Evolutionary conservation across 2,113 vertebrate genomes (phyloP).

Genomic region (Sturnus vulgaris): DNA sequence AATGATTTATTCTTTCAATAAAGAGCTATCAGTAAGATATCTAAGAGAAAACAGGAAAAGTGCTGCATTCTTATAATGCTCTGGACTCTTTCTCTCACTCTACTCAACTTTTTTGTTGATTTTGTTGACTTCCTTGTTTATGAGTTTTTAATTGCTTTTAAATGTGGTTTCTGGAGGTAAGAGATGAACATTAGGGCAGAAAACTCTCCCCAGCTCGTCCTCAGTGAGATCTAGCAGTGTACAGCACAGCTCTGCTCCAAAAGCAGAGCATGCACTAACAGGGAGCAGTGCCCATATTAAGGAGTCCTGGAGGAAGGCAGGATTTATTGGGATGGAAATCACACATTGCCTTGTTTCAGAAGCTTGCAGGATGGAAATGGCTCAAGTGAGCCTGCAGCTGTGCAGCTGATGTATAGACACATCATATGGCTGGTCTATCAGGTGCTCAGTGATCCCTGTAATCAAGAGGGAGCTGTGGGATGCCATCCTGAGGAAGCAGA

Average conservation of each 20-base stretch:
- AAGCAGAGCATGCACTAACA: neutral
- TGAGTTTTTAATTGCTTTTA: neutral
- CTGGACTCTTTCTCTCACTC: neutral
- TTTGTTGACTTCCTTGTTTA: neutral
- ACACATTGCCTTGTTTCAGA: neutral
- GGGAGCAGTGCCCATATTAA: neutral
- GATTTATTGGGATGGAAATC: neutral
- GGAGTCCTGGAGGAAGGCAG: neutral
- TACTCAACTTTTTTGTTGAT: neutral
- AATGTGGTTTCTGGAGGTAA: neutral
- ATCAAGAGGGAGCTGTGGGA: neutral
- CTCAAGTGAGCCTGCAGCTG: neutral
- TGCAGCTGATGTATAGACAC: neutral
- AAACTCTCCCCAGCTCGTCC: neutral
- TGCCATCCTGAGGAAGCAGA: neutral
- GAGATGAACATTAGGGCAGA: neutral
- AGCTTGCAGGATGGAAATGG: neutral
- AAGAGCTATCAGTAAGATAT: neutral
- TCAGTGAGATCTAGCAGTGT: neutral
- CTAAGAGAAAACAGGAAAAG: neutral
- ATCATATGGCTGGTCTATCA: neutral
- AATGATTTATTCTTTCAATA: neutral
- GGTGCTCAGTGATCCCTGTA: neutral
- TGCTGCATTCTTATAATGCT: neutral
- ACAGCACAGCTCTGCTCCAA: neutral